Base-by-base conservation (phyloP, 2,797 vertebrate genomes). In the Pseudopleuronectes americanus region DNA sequence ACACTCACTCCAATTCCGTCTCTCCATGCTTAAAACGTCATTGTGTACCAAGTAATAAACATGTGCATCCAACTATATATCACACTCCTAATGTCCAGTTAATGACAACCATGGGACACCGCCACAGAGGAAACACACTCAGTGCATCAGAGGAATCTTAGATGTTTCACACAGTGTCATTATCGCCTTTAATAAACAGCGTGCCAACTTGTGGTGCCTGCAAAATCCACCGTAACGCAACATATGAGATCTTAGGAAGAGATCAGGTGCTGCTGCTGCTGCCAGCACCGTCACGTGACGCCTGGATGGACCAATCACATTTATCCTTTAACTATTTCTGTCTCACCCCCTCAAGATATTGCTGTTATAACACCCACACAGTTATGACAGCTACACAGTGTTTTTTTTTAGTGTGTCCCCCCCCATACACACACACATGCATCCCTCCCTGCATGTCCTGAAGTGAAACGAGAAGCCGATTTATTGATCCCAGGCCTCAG, bases 261-360 rank as follows among this genome's bases (percentile, higher is more conserved):
- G 56, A 84, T 76, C 10, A 72, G 76, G 64, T 68, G 66, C 71
- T 80, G 74, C 51, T 76, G 81, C 71, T 87, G 87, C 83, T 89
- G 83, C 89, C 85, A 85, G 72, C 86, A 71, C 58, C 64, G 2
- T 88, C 90, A 94, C 92, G 92, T 94, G 93, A 92, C 53, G 36
- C 70, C 64, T 9, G 67, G 31, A 57, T 68, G 22, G 84, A 74
- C 93, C 93, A 94, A 94, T 94, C 81, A 43, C 63, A 31, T n/a
- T 64, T 47, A 41, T 21, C 68, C 84, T 85, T 92, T 91, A 92
- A 94, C 92, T 91, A 90, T 92, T 93, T 93, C 87, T 79, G 82
- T 85, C 77, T 78, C 72, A 73, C 70, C 79, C 75, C 76, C 83
- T 83, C 72, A 56, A 87, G 84, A 83, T 82, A 83, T 90, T 67